Conservation (phyloP, 2,888 invertebrate species). For the Acheta domesticus region DNA sequence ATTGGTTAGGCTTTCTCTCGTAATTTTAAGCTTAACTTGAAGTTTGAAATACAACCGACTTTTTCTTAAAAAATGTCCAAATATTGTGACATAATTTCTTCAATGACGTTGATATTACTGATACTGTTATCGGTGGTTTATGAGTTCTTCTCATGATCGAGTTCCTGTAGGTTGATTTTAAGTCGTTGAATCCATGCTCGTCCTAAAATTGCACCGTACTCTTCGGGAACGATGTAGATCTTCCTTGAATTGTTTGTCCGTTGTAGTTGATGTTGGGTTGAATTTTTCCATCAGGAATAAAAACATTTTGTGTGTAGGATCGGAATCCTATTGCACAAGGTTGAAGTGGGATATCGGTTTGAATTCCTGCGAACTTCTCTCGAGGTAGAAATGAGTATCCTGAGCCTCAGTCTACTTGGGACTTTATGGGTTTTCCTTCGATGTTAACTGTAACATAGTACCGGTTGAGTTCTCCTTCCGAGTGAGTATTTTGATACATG, state of each 20-base stretch:
- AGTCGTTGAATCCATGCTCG: not conserved
- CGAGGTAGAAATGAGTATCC: not conserved
- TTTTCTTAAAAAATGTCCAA: not conserved
- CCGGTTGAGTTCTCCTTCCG: not conserved
- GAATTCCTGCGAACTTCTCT: not conserved
- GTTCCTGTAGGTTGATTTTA: not conserved
- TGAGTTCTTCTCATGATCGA: not conserved
- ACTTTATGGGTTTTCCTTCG: not conserved
- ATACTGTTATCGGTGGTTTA: not conserved
- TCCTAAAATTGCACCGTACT: constrained; percentile 2
- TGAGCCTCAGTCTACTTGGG: not conserved
- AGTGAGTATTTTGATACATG: not conserved
- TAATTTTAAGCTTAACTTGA: not conserved
- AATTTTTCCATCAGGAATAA: not conserved
- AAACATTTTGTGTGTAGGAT: not conserved
- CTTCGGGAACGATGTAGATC: not conserved
- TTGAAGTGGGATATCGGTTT: too few species aligned
- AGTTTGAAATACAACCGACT: not conserved
- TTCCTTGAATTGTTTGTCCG: not conserved
- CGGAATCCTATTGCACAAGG: too few species aligned
- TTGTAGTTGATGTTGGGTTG: not conserved
- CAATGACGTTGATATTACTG: not conserved
- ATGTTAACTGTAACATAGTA: not conserved
- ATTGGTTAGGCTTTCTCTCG: not conserved
- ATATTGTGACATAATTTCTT: not conserved